Evolutionary conservation across 1,140 invertebrate genomes (phyloP), one percentile per base, ranked within the genome.

Genomic region (Sitodiplosis mosellana): DNA sequence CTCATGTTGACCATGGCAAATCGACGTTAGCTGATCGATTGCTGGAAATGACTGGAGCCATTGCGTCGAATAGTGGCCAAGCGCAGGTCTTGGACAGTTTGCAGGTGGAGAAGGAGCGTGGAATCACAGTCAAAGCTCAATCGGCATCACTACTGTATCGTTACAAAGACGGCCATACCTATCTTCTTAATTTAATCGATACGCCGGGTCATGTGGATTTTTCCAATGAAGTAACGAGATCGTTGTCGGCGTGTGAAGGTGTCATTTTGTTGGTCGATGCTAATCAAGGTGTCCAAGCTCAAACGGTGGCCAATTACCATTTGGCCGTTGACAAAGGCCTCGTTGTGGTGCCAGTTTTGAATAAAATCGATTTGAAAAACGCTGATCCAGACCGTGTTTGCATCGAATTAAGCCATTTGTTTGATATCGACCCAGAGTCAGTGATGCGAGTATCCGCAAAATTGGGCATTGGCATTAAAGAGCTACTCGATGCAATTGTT

Each of bases 171-270:
- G 46, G 20, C 2, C 12, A 48, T 40, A 17, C 73, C 36, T 94
- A 93, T 70, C 66, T 97, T n/a, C 69, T 98, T 1, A 99, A 98
- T 69, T 72, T 98, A 3, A 96, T 98, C 53, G 95, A 99, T 66
- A 99, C 94, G 17, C 94, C 94, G 27, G 95, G 95, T 20, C 95
- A 99, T 75, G 93, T 97, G 11, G 95, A 99, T 66, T 99, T 99
- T 69, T 81, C 85, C 4, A 95, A 89, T 70, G 94, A 99, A 75
- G 94, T 97, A 56, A 55, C 82, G 2, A 69, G 84, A 41, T 94
- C 90, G 33, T 70, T 98, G 51, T 73, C 80, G 51, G 89, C 90
- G 20, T 97, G 91, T 64, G 86, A 97, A 74, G 94, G 93, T 2
- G 93, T 93, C 6, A 76, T 99, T 51, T 65, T 99, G 7, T 63